phyloP scores from a whole-genome alignment of 2,797 vertebrate genomes.

The Chaenodraco wilsoni region DNA sequence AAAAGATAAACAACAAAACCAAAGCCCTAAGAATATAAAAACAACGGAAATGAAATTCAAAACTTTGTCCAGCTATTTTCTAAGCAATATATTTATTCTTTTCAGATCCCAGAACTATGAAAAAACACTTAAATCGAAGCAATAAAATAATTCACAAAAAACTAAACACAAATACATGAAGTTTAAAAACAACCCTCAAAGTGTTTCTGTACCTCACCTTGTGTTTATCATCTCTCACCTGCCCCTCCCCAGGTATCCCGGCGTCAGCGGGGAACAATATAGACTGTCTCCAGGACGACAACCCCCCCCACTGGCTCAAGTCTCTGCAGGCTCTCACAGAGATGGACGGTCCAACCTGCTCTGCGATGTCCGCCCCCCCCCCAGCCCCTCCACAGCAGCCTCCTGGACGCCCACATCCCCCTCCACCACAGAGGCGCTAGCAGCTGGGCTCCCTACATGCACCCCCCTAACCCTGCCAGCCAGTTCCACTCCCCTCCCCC shows the following conservation, averaged over 20 bases:
- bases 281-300: constrained; percentile 99
- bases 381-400: constrained; percentile 87
- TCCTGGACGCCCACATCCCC: constrained; percentile 89
- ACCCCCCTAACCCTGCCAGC: constrained; percentile 90
- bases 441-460: constrained; percentile 93
- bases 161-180: too few relatives aligned
- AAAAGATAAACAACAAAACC: background rate
- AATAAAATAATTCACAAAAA: too few relatives aligned
- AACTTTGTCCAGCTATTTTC: background rate
- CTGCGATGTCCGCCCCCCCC: constrained; percentile 81
- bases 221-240: constrained; percentile 19
- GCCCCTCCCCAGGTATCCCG: constrained; percentile 88
- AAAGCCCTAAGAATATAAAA: background rate
- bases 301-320: constrained; percentile 99
- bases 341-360: constrained; percentile 91
- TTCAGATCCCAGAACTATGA: background rate
- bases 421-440: constrained; percentile 96
- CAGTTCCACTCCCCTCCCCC: constrained; percentile 97
- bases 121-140: too few relatives aligned
- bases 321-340: constrained; percentile 99
- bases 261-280: constrained; percentile 94
- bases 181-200: too few relatives aligned
- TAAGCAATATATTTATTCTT: background rate
- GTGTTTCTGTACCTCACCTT: background rate
- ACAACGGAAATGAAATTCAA: background rate